Conservation (phyloP, 2,113 vertebrate species). For the Chaetura pelagica region DNA sequence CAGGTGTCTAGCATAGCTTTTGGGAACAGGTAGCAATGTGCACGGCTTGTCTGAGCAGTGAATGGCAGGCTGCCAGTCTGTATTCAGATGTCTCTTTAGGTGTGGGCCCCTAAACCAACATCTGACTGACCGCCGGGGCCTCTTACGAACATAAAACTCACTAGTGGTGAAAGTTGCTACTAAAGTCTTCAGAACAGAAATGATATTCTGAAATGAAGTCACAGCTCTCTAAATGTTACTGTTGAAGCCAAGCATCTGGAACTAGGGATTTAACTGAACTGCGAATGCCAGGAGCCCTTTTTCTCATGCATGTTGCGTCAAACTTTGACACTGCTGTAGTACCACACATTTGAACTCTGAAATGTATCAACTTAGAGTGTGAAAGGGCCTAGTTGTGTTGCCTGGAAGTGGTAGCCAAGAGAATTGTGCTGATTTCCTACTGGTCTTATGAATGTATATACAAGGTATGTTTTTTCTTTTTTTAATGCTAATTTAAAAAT, state of each 20-base stretch:
- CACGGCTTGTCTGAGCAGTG: neutral
- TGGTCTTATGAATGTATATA: neutral
- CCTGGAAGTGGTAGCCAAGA: neutral
- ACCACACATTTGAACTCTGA: neutral
- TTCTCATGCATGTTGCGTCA: neutral
- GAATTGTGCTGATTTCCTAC: neutral
- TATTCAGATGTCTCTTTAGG: neutral
- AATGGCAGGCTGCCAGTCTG: neutral
- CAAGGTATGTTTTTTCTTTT: neutral
- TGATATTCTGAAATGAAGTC: conserved; percentile 37
- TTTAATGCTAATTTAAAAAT: conserved; percentile 41
- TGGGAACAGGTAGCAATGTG: neutral
- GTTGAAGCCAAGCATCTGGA: conserved; percentile 30
- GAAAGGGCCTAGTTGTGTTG: neutral
- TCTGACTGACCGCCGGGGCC: neutral
- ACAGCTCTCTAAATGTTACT: neutral
- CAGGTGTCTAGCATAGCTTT: neutral
- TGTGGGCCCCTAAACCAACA: neutral
- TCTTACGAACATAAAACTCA: neutral
- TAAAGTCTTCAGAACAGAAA: neutral
- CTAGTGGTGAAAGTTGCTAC: neutral
- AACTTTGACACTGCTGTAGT: neutral
- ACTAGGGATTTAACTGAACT: neutral
- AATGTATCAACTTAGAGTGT: neutral
- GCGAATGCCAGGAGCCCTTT: neutral